phyloP scores from a whole-genome alignment of 2,113 vertebrate genomes.

The Canis aureus region DNA sequence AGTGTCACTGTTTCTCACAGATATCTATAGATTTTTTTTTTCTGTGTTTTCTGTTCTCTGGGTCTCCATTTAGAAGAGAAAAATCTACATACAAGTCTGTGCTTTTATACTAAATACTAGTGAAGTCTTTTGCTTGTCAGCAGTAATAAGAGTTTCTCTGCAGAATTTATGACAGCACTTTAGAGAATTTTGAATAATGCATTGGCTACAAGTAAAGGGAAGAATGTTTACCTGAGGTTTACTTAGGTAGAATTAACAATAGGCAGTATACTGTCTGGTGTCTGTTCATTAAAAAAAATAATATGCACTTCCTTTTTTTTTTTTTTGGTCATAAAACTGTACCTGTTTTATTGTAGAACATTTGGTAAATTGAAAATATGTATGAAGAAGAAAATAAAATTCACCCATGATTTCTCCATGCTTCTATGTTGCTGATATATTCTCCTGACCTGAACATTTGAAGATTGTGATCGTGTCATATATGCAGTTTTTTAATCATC shows the following conservation, averaged over 20 bases:
- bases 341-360: slow-evolving; percentile 19
- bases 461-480: neutral
- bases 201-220: slow-evolving; percentile 51
- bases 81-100: neutral
- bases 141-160: slow-evolving; percentile 26
- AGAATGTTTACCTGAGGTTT: slow-evolving; percentile 38
- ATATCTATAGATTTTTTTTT: slow-evolving; percentile 13
- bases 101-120: neutral
- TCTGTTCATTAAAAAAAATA: slow-evolving; percentile 44
- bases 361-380: slow-evolving; percentile 35
- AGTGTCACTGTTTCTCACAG: neutral
- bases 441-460: neutral
- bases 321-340: slow-evolving; percentile 23
- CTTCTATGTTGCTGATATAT: neutral
- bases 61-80: neutral
- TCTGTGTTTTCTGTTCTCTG: neutral
- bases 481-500: neutral
- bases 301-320: slow-evolving; percentile 45
- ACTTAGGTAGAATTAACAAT: slow-evolving; percentile 57
- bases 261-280: neutral
- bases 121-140: slow-evolving; percentile 31
- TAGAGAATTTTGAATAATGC: slow-evolving; percentile 59
- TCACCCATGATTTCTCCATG: neutral
- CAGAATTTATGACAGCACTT: slow-evolving; percentile 38
- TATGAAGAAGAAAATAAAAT: slow-evolving; percentile 41